A percentile compares a stretch with the other conserved stretches of the same genome.
Conservation (phyloP, 2,888 invertebrate species). For the Rhogogaster chlorosoma region DNA sequence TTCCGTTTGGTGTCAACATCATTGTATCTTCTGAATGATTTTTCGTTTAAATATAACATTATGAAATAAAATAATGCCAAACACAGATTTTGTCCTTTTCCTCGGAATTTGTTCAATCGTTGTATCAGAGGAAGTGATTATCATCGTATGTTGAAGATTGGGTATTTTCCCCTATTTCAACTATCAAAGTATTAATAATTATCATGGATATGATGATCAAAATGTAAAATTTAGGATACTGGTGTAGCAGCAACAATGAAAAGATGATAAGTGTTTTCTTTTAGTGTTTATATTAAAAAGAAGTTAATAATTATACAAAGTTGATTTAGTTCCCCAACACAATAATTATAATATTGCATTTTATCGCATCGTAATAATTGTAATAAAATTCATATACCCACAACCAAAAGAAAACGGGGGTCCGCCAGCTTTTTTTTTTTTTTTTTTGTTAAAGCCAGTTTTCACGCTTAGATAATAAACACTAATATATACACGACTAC, state of each 20-base stretch:
- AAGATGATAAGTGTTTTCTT: constrained; percentile 40
- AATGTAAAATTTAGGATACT: constrained; percentile 12
- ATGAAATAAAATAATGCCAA: not conserved
- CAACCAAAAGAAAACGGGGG: constrained; percentile 56
- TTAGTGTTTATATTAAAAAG: constrained; percentile 64
- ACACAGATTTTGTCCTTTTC: not conserved
- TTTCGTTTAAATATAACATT: not conserved
- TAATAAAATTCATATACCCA: constrained; percentile 58
- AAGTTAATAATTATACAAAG: constrained; percentile 61
- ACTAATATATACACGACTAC: constrained; percentile 55
- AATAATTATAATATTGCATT: constrained; percentile 61
- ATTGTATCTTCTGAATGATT: not conserved
- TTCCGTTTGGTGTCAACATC: not conserved
- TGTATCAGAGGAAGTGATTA: not conserved
- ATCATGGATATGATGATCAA: not conserved
- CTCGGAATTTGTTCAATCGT: not conserved
- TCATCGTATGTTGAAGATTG: not conserved
- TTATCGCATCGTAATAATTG: constrained; percentile 58
- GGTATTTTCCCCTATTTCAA: not conserved
- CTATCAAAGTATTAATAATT: not conserved
- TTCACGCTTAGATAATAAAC: constrained; percentile 12
- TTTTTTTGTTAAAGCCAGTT: not conserved
- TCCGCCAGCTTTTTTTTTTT: constrained; percentile 29
- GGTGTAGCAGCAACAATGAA: constrained; percentile 12
- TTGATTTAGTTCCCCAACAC: constrained; percentile 66